Evolutionary conservation across 2,888 invertebrate species (phyloP).

Genomic region (Limulus polyphemus): DNA sequence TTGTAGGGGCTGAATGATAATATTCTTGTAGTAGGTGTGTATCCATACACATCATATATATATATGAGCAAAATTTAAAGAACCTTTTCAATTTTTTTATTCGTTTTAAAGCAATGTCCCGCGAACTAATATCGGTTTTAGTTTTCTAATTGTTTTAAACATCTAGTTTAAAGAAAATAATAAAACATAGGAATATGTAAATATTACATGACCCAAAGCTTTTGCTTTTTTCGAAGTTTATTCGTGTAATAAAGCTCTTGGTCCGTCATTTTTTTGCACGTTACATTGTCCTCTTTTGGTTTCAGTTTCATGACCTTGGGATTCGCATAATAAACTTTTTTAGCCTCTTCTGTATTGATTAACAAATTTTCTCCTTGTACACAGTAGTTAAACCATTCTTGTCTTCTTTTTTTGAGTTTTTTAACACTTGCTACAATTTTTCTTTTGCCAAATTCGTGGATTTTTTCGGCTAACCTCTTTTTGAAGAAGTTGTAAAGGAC

Average conservation of each 20-base stretch:
- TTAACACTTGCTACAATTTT: conserved; percentile 19
- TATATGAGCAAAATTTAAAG: too few relatives aligned
- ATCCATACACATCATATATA: too few relatives aligned
- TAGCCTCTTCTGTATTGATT: conserved; percentile 3
- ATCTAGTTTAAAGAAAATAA: too few relatives aligned
- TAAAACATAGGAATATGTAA: too few relatives aligned
- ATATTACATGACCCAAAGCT: background rate
- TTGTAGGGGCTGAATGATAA: too few relatives aligned
- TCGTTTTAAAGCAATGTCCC: too few relatives aligned
- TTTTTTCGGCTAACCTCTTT: conserved; percentile 15
- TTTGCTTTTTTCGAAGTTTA: conserved; percentile 10
- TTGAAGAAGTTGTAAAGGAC: conserved; percentile 23
- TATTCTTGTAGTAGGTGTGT: too few relatives aligned
- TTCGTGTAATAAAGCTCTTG: conserved; percentile 19
- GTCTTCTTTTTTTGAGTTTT: conserved; percentile 13
- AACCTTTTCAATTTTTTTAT: too few relatives aligned
- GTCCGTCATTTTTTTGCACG: conserved; percentile 20
- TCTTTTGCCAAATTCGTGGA: conserved; percentile 18
- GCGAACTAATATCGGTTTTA: too few relatives aligned
- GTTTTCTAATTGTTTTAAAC: too few relatives aligned
- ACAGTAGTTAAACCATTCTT: conserved; percentile 22
- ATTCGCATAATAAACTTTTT: conserved; percentile 5
- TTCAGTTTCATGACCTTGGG: conserved; percentile 13
- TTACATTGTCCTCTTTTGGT: conserved; percentile 13
- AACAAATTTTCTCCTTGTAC: conserved; percentile 12